Conservation (phyloP, 2,797 vertebrate genomes). For the Artibeus lituratus region DNA sequence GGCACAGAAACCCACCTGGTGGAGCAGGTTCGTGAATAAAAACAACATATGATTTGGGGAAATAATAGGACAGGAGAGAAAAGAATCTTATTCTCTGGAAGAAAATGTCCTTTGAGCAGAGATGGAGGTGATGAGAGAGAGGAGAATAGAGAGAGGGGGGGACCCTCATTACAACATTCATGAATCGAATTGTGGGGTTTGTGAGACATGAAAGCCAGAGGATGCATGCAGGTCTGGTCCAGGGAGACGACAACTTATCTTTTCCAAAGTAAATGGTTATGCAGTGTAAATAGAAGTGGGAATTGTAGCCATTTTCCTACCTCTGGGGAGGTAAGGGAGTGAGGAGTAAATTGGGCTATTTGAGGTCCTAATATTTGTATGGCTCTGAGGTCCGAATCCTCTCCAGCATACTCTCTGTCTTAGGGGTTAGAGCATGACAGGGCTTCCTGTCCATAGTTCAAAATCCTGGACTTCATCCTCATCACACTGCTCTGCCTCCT, state of each 20-base stretch:
- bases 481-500: accelerated
- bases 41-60: neutral
- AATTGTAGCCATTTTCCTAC: neutral
- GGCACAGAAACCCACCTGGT: neutral
- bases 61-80: neutral
- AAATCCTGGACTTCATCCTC: neutral
- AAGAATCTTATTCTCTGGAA: neutral
- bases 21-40: neutral
- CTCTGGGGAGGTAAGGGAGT: neutral
- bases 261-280: neutral
- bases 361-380: neutral
- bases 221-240: neutral
- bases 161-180: neutral
- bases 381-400: neutral
- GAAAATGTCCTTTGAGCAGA: neutral
- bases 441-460: accelerated
- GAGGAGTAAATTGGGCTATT: neutral
- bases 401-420: neutral
- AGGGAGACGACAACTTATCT: neutral
- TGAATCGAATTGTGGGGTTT: neutral
- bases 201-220: neutral
- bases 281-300: neutral
- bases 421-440: neutral
- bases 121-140: neutral
- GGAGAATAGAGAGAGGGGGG: neutral